phyloP scores from a whole-genome alignment of 2,888 invertebrate genomes.

The Chironomus tentans region DNA sequence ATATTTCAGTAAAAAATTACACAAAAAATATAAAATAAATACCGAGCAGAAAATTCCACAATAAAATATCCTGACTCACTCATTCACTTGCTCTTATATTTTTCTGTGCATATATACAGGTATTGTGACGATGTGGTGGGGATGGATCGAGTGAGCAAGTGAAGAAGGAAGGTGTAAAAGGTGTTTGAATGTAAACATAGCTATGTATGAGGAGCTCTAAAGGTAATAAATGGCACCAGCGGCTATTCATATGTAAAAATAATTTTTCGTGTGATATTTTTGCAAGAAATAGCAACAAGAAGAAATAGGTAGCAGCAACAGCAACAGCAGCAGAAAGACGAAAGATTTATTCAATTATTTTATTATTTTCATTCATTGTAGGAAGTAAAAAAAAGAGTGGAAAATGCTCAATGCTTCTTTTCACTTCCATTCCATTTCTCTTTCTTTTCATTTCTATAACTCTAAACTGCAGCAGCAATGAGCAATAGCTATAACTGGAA shows the following conservation, averaged over 20 bases:
- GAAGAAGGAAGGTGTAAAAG: not conserved
- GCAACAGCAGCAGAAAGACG: not conserved
- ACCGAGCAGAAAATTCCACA: constrained; percentile 1
- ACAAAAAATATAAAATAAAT: not conserved
- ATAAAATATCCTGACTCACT: constrained; percentile 5
- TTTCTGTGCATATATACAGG: not conserved
- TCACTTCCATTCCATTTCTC: not conserved
- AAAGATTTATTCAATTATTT: constrained; percentile 25
- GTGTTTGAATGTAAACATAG: too few species aligned
- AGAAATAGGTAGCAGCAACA: not conserved
- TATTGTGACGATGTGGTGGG: not conserved
- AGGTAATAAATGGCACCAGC: constrained; percentile 9
- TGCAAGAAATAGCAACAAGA: not conserved
- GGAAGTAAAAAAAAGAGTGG: not conserved
- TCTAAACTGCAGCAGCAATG: not conserved
- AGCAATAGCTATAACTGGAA: not conserved
- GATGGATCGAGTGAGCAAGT: not conserved
- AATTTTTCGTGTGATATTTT: constrained; percentile 18
- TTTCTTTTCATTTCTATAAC: not conserved
- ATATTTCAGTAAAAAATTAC: constrained; percentile 6
- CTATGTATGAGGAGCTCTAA: not conserved
- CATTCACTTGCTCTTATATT: not conserved
- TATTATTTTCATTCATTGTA: not conserved
- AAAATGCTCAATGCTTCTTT: not conserved
- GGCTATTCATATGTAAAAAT: constrained; percentile 20